Evolutionary conservation across 1,140 invertebrate genomes (phyloP), one percentile per base, ranked within the genome.

Genomic region (Leptinotarsa undecemlineata): DNA sequence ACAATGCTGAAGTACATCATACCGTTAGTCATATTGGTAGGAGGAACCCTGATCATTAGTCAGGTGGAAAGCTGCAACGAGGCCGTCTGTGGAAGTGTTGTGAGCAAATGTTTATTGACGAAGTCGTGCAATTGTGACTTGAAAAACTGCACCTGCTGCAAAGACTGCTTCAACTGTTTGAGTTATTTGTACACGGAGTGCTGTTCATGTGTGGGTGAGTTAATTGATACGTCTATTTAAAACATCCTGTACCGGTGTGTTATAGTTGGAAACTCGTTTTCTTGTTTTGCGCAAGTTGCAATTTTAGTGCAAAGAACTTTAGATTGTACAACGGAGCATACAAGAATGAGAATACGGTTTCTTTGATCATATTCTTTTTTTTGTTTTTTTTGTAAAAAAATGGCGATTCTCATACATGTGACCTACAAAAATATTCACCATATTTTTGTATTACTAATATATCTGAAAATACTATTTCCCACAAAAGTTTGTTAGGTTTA

Each of bases 81-180:
- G 86, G 94, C 94, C 15, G 91, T 97, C 71, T 97, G 96, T 87
- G 95, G 93, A 1, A 96, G 95, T 81, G 93, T 97, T 26, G 97
- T 98, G 4, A 97, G 95, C 83, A 98, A 98, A 86, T 98, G 96
- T 84, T 94, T 98, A 91, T 88, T 98, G 48, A 97, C 96, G 17
- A 94, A 97, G 82, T 95, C 95, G 26, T 98, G 97, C 86, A 97
- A 97, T 85, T 98, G 96, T 86, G 75, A 76, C 17, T 76, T 79
- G 85, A 85, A 76, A 93, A 92, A 96, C 84, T 96, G 95, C 83
- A 93, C 94, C 21, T 98, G 97, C 82, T 98, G 95, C 86, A 94
- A 94, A 81, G 95, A 97, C 81, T 98, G 97, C 82, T 94, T 92
- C 77, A 92, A 91, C 77, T 98, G 97, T 82, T 88, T 98, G 23